Conservation (phyloP, 2,888 invertebrate species). For the Automeris io region DNA sequence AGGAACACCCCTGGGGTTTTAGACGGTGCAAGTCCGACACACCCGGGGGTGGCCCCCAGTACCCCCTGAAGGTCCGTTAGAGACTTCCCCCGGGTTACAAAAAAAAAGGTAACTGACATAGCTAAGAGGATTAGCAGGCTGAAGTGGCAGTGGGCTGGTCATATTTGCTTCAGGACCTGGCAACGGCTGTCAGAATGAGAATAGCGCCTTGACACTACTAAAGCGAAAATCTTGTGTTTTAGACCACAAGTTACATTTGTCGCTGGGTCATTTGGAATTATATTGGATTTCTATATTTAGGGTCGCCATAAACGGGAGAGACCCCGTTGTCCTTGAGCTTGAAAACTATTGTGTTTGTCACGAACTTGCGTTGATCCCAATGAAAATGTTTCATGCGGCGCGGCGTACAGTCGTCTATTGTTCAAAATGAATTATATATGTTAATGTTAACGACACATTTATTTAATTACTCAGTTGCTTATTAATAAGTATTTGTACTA, state of each 20-base stretch:
- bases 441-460: constrained; percentile 1
- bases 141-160: too few relatives aligned
- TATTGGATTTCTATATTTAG: constrained; percentile 30
- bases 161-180: too few relatives aligned
- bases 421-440: not conserved
- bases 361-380: constrained; percentile 22
- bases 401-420: constrained; percentile 3
- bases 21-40: too few relatives aligned
- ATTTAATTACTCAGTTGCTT: not conserved
- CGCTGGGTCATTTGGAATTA: constrained; percentile 27
- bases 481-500: too few relatives aligned
- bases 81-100: too few relatives aligned
- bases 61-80: too few relatives aligned
- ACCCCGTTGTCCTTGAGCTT: constrained; percentile 20
- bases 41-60: too few relatives aligned
- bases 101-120: too few relatives aligned
- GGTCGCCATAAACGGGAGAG: constrained; percentile 20
- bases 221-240: constrained; percentile 18
- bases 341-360: constrained; percentile 29
- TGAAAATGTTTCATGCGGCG: constrained; percentile 5
- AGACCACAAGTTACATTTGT: constrained; percentile 13
- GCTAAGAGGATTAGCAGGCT: too few relatives aligned
- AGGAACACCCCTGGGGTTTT: too few relatives aligned
- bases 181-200: too few relatives aligned
- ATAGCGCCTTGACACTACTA: too few relatives aligned